Evolutionary conservation across 2,113 vertebrate species (phyloP).

Genomic region (Xerus inauris): DNA sequence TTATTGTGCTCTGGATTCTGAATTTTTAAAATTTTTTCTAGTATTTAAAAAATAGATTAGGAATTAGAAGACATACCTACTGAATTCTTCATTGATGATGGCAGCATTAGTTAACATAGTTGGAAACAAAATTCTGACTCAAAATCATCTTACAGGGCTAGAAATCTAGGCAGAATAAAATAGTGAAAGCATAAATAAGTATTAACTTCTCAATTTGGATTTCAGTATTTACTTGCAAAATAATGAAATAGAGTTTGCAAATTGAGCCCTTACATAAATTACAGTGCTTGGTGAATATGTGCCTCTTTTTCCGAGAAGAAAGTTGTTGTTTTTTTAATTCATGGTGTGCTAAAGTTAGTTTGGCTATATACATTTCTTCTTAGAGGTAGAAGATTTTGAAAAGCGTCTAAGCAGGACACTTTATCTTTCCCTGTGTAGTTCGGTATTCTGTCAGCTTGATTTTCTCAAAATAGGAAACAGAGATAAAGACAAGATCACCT

Average conservation of each 20-base stretch:
- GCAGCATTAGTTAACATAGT: background rate
- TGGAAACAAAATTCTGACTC: constrained; percentile 39
- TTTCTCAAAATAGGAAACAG: constrained; percentile 5
- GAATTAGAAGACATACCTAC: background rate
- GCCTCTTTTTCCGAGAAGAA: constrained; percentile 20
- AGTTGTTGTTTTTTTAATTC: constrained; percentile 34
- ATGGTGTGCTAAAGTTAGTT: background rate
- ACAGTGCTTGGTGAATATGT: background rate
- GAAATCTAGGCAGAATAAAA: background rate
- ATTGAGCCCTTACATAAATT: background rate
- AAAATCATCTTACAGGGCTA: background rate
- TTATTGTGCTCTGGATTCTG: background rate
- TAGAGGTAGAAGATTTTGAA: background rate
- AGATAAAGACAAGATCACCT: background rate
- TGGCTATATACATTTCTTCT: constrained; percentile 30
- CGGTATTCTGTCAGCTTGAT: background rate
- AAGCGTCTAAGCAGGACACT: background rate
- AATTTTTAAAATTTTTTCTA: background rate
- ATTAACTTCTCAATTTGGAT: constrained; percentile 5
- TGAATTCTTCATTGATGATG: background rate
- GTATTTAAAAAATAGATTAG: constrained; percentile 19
- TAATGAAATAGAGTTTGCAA: constrained; percentile 23
- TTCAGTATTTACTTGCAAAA: background rate
- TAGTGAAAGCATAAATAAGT: background rate
- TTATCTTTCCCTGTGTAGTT: background rate